Conservation (phyloP, 2,113 vertebrate genomes). For the Lanius ludovicianus region DNA sequence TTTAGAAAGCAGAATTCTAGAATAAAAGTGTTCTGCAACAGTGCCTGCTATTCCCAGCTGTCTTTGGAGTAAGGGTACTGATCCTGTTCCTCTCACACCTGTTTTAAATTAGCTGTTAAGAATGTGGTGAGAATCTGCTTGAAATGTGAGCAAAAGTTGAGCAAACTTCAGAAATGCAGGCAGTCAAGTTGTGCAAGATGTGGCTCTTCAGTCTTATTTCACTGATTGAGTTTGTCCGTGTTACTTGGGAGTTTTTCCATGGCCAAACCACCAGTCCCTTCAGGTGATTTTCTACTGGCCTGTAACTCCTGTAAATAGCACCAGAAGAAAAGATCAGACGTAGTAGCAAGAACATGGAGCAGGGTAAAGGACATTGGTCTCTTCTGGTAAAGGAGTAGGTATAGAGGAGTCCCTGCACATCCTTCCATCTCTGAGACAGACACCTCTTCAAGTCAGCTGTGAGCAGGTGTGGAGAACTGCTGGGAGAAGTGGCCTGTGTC, state of each 20-base stretch:
- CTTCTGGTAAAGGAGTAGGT: not conserved
- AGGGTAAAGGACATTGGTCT: not conserved
- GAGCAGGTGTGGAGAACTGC: not conserved
- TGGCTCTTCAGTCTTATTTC: not conserved
- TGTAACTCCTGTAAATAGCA: not conserved
- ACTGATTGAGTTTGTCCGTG: not conserved
- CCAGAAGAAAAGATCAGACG: not conserved
- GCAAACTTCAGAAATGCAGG: not conserved
- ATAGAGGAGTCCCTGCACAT: not conserved
- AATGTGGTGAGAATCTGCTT: not conserved
- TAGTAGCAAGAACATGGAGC: not conserved
- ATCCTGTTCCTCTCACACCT: conserved; percentile 22
- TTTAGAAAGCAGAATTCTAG: conserved; percentile 63
- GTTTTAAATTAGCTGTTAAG: not conserved
- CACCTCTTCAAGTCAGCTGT: not conserved
- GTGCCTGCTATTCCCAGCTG: conserved; percentile 29
- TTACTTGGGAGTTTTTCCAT: not conserved
- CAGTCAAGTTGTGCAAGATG: not conserved
- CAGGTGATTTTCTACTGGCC: not conserved
- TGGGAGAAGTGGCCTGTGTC: not conserved
- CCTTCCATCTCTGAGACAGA: not conserved
- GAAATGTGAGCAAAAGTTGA: not conserved
- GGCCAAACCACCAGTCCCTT: not conserved
- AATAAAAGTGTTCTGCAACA: conserved; percentile 51
- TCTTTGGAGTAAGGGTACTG: not conserved